These are phyloP conservation scores for Drosophila niveifrons DNA, from an alignment of 2,888 invertebrate genomes.

Conservation along the genomic window DNA sequence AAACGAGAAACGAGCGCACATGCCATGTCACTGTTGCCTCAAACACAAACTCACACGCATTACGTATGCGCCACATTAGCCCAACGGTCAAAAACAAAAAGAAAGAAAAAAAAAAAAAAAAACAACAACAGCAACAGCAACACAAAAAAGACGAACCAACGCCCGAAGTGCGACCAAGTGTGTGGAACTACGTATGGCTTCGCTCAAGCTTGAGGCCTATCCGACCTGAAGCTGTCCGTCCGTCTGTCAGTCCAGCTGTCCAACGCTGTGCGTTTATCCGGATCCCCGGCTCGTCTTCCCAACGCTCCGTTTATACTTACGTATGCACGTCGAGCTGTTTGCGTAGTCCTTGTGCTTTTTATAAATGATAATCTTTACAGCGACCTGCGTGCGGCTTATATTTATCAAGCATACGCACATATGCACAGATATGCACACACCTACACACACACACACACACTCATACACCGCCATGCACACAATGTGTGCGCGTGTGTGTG, in stretches of 20 bases:
- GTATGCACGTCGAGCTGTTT: conserved; percentile 27
- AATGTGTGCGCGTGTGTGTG: not conserved
- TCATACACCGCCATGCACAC: conserved; percentile 6
- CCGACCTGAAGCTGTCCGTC: conserved; percentile 4
- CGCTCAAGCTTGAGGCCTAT: conserved; percentile 39
- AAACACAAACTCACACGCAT: conserved; percentile 24
- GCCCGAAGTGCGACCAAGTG: conserved; percentile 51
- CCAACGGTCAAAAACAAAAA: conserved; percentile 46
- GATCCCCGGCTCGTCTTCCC: not conserved
- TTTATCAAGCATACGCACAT: conserved; percentile 53
- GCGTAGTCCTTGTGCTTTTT: conserved; percentile 56
- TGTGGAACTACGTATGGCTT: conserved; percentile 60
- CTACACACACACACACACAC: not conserved
- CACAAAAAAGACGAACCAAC: conserved; percentile 25
- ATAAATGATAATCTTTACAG: conserved; percentile 65
- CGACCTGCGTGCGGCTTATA: conserved; percentile 64
- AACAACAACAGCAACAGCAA: no score
- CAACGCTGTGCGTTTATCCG: conserved; percentile 5
- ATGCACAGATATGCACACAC: conserved; percentile 8
- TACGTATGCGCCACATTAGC: conserved; percentile 47
- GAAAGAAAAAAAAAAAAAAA: conserved; percentile 32
- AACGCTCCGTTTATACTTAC: not conserved
- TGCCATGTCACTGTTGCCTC: conserved; percentile 28
- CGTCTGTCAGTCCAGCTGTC: conserved; percentile 3
- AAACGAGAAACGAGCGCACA: conserved; percentile 34